Percentiles rank a stretch among this genome's conserved stretches.
Conservation (phyloP, 2,888 invertebrate genomes). For the Arctia plantaginis region DNA sequence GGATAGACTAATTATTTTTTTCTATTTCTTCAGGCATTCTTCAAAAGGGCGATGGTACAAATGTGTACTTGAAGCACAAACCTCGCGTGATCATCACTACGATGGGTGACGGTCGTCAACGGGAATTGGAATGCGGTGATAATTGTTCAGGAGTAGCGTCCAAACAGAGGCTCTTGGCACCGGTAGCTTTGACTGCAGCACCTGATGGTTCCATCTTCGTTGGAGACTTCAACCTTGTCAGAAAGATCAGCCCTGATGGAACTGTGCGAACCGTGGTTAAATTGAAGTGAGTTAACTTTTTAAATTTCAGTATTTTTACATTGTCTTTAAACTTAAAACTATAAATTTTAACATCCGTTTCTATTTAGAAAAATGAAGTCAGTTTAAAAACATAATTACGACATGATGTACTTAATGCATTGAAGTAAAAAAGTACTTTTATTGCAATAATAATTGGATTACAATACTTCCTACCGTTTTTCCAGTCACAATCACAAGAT, state of each 20-base stretch:
- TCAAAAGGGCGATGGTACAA: slow-evolving; percentile 98
- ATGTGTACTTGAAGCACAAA: slow-evolving; percentile 97
- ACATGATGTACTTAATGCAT: too few relatives aligned
- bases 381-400: background rate
- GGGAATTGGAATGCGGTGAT: slow-evolving; percentile 92
- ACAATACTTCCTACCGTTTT: background rate
- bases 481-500: background rate
- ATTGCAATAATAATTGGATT: background rate
- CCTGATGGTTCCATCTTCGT: slow-evolving; percentile 98
- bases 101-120: slow-evolving; percentile 96
- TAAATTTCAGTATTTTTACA: background rate
- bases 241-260: slow-evolving; percentile 95
- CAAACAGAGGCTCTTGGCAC: slow-evolving; percentile 94
- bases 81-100: slow-evolving; percentile 96
- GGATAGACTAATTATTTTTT: background rate
- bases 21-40: slow-evolving; percentile 90
- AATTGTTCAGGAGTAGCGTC: slow-evolving; percentile 91
- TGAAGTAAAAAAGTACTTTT: too few relatives aligned
- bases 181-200: slow-evolving; percentile 96
- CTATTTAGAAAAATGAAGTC: background rate
- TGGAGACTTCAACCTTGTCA: slow-evolving; percentile 97
- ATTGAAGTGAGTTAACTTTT: slow-evolving; percentile 89
- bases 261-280: slow-evolving; percentile 92
- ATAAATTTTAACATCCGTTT: background rate
- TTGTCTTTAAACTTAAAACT: background rate